Evolutionary conservation across 2,113 vertebrate genomes (phyloP).

Genomic region (Sciurus niger): DNA sequence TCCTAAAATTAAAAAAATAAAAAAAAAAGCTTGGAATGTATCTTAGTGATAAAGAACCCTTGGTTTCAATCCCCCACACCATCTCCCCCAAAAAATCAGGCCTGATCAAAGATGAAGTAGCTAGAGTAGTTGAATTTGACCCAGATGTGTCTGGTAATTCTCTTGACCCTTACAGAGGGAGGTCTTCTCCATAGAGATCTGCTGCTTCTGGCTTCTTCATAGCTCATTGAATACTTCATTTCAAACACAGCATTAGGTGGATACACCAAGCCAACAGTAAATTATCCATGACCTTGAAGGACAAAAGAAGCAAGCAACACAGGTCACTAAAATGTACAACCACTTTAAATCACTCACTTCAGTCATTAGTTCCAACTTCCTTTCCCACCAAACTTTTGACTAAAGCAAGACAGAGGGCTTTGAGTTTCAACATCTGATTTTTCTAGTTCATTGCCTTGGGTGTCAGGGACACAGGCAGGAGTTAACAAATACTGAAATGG

Average conservation of each 20-base stretch:
- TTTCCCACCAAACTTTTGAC: slow-evolving; percentile 54
- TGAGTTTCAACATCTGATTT: slow-evolving; percentile 32
- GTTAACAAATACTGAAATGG: not conserved
- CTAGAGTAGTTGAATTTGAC: not conserved
- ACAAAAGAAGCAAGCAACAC: slow-evolving; percentile 23
- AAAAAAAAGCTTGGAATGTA: not conserved
- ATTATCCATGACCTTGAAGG: slow-evolving; percentile 14
- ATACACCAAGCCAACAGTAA: not conserved
- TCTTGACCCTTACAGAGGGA: not conserved
- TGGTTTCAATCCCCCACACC: not conserved
- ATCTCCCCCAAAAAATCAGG: not conserved
- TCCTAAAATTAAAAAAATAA: too few relatives aligned
- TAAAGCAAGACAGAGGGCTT: not conserved
- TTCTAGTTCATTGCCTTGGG: not conserved
- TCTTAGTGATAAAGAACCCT: not conserved
- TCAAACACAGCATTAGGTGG: not conserved
- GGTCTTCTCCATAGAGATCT: not conserved
- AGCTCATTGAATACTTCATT: not conserved
- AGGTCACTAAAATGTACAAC: not conserved
- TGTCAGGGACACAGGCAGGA: not conserved
- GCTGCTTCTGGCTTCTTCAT: not conserved
- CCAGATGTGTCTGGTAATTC: not conserved
- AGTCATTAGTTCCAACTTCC: not conserved
- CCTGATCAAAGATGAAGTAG: not conserved
- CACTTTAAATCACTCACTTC: slow-evolving; percentile 23